Percentiles rank a stretch among this genome's conserved stretches.
These are phyloP conservation scores for Automeris io DNA, from an alignment of 2,888 invertebrate genomes.

Conservation along the genomic window DNA sequence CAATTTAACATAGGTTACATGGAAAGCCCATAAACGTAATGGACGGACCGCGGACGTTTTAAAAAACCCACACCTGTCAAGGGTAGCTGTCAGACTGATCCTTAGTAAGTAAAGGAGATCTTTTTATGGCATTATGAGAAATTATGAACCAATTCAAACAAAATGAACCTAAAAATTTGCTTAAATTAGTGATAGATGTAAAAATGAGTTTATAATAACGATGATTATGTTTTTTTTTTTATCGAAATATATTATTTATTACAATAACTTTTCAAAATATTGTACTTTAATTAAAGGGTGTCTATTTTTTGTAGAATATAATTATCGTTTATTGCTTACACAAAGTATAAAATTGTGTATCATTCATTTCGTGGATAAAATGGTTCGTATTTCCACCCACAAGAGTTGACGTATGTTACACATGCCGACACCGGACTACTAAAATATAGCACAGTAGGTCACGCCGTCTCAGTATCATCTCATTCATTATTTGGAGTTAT, in stretches of 20 bases:
- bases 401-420: background rate
- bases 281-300: too few relatives aligned
- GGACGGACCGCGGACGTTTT: slow-evolving; percentile 20
- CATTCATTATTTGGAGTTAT: slow-evolving; percentile 56
- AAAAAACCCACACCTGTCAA: slow-evolving; percentile 26
- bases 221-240: too few relatives aligned
- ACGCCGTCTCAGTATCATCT: slow-evolving; percentile 31
- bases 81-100: slow-evolving; percentile 10
- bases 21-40: slow-evolving; percentile 45
- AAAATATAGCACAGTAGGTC: slow-evolving; percentile 35
- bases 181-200: background rate
- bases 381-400: slow-evolving; percentile 13
- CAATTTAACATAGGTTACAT: slow-evolving; percentile 32
- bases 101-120: background rate
- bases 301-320: too few relatives aligned
- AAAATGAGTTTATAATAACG: too few relatives aligned
- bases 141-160: background rate
- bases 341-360: background rate
- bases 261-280: too few relatives aligned
- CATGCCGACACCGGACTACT: slow-evolving; percentile 18
- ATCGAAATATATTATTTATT: too few relatives aligned
- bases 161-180: background rate
- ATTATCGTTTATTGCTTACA: too few relatives aligned
- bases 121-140: background rate
- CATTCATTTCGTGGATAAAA: background rate